Evolutionary conservation across 2,888 invertebrate species (phyloP).

Genomic region (Chorisops tibialis): DNA sequence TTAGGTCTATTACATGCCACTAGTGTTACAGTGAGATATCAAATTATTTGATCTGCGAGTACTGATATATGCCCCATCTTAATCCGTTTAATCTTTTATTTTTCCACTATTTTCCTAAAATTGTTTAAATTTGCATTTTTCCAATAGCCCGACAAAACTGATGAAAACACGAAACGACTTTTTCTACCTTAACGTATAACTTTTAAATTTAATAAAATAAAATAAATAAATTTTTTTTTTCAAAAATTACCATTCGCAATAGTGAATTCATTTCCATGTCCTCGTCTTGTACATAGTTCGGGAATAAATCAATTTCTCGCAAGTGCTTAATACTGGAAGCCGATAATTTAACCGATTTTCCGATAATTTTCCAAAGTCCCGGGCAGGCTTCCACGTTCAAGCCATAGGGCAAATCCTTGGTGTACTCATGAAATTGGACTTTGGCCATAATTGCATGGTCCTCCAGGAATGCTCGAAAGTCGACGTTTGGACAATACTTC

Average conservation of each 20-base stretch:
- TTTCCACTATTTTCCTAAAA: too few species aligned
- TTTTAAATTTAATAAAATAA: too few species aligned
- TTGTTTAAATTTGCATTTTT: too few species aligned
- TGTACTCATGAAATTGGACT: slow-evolving; percentile 46
- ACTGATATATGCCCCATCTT: too few species aligned
- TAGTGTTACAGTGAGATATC: too few species aligned
- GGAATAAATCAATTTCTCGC: slow-evolving; percentile 40
- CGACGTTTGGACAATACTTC: slow-evolving; percentile 47
- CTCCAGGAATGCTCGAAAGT: slow-evolving; percentile 47
- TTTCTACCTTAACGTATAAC: too few species aligned
- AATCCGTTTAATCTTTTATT: too few species aligned
- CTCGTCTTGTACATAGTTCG: neutral
- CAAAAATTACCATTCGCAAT: slow-evolving; percentile 5
- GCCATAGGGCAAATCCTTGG: slow-evolving; percentile 45
- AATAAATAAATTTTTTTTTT: too few species aligned
- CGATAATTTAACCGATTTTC: slow-evolving; percentile 46
- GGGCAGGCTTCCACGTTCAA: slow-evolving; percentile 42
- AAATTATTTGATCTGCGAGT: too few species aligned
- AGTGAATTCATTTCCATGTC: slow-evolving; percentile 11
- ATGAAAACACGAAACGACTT: too few species aligned
- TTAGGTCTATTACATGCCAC: too few species aligned
- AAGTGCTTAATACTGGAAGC: slow-evolving; percentile 47
- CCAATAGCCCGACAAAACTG: too few species aligned
- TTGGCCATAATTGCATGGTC: slow-evolving; percentile 46
- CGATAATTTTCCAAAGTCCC: slow-evolving; percentile 38